Conservation (phyloP, 2,888 invertebrate genomes). For the Eulithis prunata region DNA sequence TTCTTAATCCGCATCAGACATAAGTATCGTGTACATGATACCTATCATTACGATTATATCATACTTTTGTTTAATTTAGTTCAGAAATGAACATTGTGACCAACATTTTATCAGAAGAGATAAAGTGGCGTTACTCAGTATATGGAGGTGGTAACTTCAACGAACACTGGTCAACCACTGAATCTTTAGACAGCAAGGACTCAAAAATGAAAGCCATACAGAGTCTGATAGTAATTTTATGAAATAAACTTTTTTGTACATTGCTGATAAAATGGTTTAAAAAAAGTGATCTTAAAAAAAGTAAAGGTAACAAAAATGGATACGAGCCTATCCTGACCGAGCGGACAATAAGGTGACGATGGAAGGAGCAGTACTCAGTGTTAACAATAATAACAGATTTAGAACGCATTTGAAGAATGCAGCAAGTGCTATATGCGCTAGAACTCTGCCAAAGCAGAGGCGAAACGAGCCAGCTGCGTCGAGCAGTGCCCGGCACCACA, state of each 20-base stretch:
- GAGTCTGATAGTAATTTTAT: slow-evolving; percentile 32
- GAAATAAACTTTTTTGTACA: slow-evolving; percentile 19
- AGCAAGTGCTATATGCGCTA: slow-evolving; percentile 75
- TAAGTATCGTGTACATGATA: slow-evolving; percentile 20
- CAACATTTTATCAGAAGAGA: slow-evolving; percentile 35
- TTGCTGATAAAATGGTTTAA: slow-evolving; percentile 27
- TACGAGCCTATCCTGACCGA: slow-evolving; percentile 62
- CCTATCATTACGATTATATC: too few species aligned
- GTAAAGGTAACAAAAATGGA: slow-evolving; percentile 59
- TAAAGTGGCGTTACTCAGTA: slow-evolving; percentile 36
- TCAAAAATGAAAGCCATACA: slow-evolving; percentile 37
- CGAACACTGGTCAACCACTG: slow-evolving; percentile 28
- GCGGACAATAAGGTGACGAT: slow-evolving; percentile 57
- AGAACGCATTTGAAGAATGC: slow-evolving; percentile 78
- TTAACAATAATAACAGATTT: slow-evolving; percentile 75
- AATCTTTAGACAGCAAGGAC: slow-evolving; percentile 25
- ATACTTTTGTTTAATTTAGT: slow-evolving; percentile 24
- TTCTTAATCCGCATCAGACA: slow-evolving; percentile 21
- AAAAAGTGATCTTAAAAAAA: slow-evolving; percentile 43
- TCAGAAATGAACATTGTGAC: slow-evolving; percentile 42
- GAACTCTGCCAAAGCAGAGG: slow-evolving; percentile 78
- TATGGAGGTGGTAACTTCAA: slow-evolving; percentile 42
- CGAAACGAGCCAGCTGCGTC: slow-evolving; percentile 62
- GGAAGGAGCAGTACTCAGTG: slow-evolving; percentile 82
- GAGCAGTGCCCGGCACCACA: slow-evolving; percentile 70